Evolutionary conservation across 1,140 invertebrate genomes (phyloP).

Genomic region (Eriosoma lanigerum): DNA sequence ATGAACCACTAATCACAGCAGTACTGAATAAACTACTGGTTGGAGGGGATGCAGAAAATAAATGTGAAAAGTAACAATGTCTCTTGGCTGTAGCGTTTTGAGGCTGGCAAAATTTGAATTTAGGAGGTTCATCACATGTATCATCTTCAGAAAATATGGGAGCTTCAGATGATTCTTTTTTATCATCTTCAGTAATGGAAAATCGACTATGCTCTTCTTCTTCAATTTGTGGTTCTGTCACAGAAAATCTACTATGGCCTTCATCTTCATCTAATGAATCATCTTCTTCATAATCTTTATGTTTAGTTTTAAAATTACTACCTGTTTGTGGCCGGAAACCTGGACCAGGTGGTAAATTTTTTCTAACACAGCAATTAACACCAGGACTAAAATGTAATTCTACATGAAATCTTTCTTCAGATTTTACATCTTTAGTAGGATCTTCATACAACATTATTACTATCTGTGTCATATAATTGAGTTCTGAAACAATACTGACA

Average conservation of each 20-base stretch:
- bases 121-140: conserved; percentile 33
- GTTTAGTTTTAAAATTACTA: conserved; percentile 48
- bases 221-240: conserved; percentile 44
- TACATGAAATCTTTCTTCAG: conserved; percentile 90
- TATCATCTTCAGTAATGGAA: conserved; percentile 46
- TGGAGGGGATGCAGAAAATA: conserved; percentile 61
- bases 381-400: conserved; percentile 98
- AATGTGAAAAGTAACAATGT: conserved; percentile 42
- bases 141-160: conserved; percentile 43
- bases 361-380: conserved; percentile 92
- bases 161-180: conserved; percentile 34
- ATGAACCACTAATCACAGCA: conserved; percentile 89
- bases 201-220: conserved; percentile 47
- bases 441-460: conserved; percentile 99
- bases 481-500: conserved; percentile 92
- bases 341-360: conserved; percentile 88
- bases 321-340: conserved; percentile 86
- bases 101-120: conserved; percentile 46
- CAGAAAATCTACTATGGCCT: conserved; percentile 45
- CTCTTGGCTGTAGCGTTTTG: conserved; percentile 32
- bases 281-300: conserved; percentile 45
- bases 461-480: conserved; percentile 99
- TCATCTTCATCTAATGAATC: conserved; percentile 49
- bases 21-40: conserved; percentile 86
- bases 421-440: conserved; percentile 88